These are phyloP conservation scores for Peribatodes rhomboidaria DNA, from an alignment of 2,888 invertebrate genomes.

Conservation along the genomic window DNA sequence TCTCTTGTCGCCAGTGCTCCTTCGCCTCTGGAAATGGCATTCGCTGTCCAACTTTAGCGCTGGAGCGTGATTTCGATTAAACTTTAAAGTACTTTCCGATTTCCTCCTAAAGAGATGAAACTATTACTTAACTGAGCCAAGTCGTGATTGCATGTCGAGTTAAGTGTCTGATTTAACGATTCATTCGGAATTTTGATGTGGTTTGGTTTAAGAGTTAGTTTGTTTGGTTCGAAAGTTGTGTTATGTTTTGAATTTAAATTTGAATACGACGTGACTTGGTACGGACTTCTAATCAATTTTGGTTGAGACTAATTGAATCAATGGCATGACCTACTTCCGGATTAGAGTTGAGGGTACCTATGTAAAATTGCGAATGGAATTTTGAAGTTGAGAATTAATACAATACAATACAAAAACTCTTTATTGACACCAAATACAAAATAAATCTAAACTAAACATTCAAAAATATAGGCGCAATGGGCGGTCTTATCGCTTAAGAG, in stretches of 20 bases:
- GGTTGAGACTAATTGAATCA: constrained; percentile 11
- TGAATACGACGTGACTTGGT: constrained; percentile 30
- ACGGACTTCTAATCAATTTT: constrained; percentile 12
- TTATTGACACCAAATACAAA: too few species aligned
- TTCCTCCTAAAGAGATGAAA: constrained; percentile 43
- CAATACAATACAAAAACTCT: too few species aligned
- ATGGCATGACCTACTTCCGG: constrained; percentile 13
- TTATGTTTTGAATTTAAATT: constrained; percentile 34
- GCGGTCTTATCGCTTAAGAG: too few species aligned
- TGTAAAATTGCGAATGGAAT: too few species aligned
- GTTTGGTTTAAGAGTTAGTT: constrained; percentile 26
- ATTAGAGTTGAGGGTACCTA: background rate
- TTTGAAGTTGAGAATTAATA: too few species aligned
- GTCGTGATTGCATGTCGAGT: constrained; percentile 36
- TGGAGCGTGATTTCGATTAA: constrained; percentile 49
- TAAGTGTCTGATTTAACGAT: constrained; percentile 36
- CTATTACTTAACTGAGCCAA: constrained; percentile 43
- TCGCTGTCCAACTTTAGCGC: constrained; percentile 36
- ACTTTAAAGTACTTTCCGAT: constrained; percentile 46
- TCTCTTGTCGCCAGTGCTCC: constrained; percentile 33
- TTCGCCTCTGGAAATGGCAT: constrained; percentile 39
- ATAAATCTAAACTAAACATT: too few species aligned
- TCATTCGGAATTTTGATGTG: constrained; percentile 35
- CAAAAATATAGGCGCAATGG: too few species aligned
- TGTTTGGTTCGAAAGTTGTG: constrained; percentile 26